Evolutionary conservation across 2,113 vertebrate species (phyloP).

Genomic region (Leucoraja erinaceus): DNA sequence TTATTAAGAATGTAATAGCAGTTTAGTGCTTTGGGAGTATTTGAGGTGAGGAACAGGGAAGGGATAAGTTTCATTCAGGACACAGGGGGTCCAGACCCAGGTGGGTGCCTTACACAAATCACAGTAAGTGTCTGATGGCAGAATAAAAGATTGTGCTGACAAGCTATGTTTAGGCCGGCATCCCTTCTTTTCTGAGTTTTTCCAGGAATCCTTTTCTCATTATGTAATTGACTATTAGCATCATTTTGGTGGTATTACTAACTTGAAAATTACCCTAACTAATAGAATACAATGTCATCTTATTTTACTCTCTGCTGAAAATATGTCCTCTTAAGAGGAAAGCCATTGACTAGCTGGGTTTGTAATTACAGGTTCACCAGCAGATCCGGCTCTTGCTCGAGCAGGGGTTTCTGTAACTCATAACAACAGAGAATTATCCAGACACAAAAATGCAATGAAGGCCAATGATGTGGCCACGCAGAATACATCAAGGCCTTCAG

Average conservation of each 20-base stretch:
- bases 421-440: constrained; percentile 67
- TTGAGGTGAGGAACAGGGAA: not conserved
- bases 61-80: too few relatives aligned
- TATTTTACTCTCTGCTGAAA: not conserved
- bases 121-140: too few relatives aligned
- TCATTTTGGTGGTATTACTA: not conserved
- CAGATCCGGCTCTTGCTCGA: constrained; percentile 51
- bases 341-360: constrained; percentile 17
- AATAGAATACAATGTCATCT: not conserved
- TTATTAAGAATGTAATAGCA: not conserved
- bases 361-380: constrained; percentile 46
- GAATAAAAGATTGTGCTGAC: too few relatives aligned
- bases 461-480: constrained; percentile 48
- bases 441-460: constrained; percentile 57
- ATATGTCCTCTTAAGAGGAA: not conserved
- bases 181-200: not conserved
- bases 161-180: too few relatives aligned
- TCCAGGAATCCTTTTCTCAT: not conserved
- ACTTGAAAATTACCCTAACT: too few relatives aligned
- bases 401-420: constrained; percentile 51
- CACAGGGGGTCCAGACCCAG: too few relatives aligned
- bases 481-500: constrained; percentile 59
- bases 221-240: not conserved
- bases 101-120: too few relatives aligned
- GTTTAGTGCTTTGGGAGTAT: not conserved